These are phyloP conservation scores for Amphiura filiformis DNA, from an alignment of 35 echinoderm and acorn worm species.

Conservation along the genomic window DNA sequence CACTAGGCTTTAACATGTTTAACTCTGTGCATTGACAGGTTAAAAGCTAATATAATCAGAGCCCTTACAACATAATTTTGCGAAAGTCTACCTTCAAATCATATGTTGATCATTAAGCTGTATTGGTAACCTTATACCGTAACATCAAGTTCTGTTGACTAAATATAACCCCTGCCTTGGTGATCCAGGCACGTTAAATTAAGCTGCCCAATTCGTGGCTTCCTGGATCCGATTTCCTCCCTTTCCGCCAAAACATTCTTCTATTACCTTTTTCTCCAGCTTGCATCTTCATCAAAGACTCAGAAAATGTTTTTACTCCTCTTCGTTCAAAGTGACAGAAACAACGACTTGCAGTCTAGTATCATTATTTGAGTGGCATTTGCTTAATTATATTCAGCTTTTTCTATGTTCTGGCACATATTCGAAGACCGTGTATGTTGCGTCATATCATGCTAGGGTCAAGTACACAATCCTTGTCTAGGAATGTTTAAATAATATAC, in stretches of 20 bases:
- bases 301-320: neutral
- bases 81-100: neutral
- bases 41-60: neutral
- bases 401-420: neutral
- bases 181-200: neutral
- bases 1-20: neutral
- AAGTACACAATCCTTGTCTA: no score
- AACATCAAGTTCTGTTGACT: neutral
- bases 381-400: neutral
- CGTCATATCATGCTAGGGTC: no score
- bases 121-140: neutral
- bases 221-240: neutral
- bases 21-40: neutral
- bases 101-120: neutral
- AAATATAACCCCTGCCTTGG: neutral
- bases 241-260: neutral
- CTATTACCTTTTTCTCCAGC: neutral
- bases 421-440: neutral
- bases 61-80: neutral
- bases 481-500: no score
- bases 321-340: no score
- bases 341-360: no score
- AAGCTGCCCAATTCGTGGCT: no score
- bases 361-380: neutral
- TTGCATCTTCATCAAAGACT: neutral